Evolutionary conservation across 2,113 vertebrate genomes (phyloP).

Genomic region (Atractosteus spatula): DNA sequence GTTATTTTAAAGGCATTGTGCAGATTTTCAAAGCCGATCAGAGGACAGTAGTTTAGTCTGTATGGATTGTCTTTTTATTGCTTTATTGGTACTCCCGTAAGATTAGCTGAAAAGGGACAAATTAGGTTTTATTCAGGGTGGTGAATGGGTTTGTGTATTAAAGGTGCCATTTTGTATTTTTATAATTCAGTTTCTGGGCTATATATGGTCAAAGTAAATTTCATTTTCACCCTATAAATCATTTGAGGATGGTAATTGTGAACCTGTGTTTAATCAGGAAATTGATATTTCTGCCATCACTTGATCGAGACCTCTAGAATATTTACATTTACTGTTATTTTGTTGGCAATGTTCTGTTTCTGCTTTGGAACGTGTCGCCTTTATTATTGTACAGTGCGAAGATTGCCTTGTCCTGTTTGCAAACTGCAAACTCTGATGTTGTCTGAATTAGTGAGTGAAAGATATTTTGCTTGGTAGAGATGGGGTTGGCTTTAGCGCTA

Average conservation of each 20-base stretch:
- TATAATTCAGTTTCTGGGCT: neutral
- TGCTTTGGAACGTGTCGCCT: no score
- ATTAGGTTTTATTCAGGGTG: neutral
- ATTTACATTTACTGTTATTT: no score
- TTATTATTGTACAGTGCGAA: no score
- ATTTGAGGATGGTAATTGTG: neutral
- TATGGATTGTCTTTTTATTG: neutral
- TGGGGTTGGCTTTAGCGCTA: no score
- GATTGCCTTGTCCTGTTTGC: no score
- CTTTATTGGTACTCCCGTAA: neutral
- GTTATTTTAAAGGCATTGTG: no score
- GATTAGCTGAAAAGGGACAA: neutral
- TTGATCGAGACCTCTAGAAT: no score
- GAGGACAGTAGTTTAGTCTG: neutral
- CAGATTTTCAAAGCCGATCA: no score
- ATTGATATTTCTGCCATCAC: neutral
- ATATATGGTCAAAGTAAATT: neutral
- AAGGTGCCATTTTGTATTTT: neutral
- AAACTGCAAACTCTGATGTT: no score
- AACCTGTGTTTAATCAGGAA: neutral
- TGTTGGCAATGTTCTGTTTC: no score
- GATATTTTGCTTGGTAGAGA: no score
- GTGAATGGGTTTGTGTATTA: neutral
- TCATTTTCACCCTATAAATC: neutral
- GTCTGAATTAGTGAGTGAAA: no score